Base-by-base conservation (phyloP, 2,113 vertebrate species). In the Archocentrus centrarchus region DNA sequence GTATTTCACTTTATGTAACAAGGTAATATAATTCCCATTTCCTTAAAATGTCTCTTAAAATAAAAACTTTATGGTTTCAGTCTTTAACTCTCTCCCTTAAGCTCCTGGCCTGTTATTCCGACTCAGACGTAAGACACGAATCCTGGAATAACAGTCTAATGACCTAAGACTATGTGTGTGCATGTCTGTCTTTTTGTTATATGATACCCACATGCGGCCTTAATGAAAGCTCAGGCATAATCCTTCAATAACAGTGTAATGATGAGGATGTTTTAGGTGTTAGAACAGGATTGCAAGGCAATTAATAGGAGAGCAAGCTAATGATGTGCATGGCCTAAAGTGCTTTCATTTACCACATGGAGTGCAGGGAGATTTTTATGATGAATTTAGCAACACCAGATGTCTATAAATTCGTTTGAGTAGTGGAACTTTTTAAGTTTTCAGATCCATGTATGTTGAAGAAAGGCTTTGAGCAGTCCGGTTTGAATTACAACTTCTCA, bases 351-450 rank as follows among this genome's bases (percentile, higher is more conserved):
- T 83, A 91, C 86, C 80, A 80, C 92, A 82, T 77, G 75, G 79
- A 82, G 83, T 24, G 57, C 85, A 60, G 73, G 55, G 85, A 87
- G 79, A 87, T 62, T 88, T 93, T 92, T 91, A 91, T 92, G 88
- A 93, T 94, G 85, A 92, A 91, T 91, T 87, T 86, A 94, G 81
- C 83, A 90, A 84, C 78, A 90, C 92, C 93, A 95, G 93, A 95
- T 96, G 94, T 94, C 92, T 89, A 91, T 94, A 90, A 94, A 92
- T 85, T 61, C 89, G 59, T 92, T 22, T 79, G 57, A 68, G 64
- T 85, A 82, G 61, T 61, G 61, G 37, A 53, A 64, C 77, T 87
- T 89, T 87, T 78, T 80, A 81, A 81, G 76, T 50, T 59, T 77
- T 81, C 18, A 60, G 47, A 17, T 68, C 55, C 17, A 39, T 75